A percentile compares a stretch with the other conserved stretches of the same genome.
phyloP scores from a whole-genome alignment of 53 echinoderm and acorn worm genomes.

The Hippasteria phrygiana region DNA sequence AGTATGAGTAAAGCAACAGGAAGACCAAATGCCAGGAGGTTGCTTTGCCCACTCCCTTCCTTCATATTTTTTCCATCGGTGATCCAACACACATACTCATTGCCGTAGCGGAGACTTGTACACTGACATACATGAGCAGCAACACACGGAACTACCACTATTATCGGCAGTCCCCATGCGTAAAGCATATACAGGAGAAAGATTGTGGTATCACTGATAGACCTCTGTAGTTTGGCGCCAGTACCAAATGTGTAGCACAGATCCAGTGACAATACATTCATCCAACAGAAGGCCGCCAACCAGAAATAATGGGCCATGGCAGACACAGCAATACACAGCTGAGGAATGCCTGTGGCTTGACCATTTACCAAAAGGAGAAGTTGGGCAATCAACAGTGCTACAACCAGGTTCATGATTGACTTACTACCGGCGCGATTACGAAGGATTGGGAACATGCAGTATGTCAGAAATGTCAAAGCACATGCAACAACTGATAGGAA shows the following conservation, averaged over 20 bases:
- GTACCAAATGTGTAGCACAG: conserved; percentile 53
- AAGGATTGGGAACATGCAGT: conserved; percentile 39
- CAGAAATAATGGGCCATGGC: conserved; percentile 56
- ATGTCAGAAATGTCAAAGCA: conserved; percentile 62
- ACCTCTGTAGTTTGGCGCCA: conserved; percentile 28
- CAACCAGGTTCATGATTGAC: conserved; percentile 53
- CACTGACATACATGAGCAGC: conserved; percentile 46
- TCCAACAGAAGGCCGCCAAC: conserved; percentile 60
- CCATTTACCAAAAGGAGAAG: conserved; percentile 27
- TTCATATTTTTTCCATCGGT: neutral
- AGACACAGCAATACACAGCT: conserved; percentile 6
- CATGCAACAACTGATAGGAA: conserved; percentile 39
- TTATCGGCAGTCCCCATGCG: conserved; percentile 60
- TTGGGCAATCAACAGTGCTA: conserved; percentile 63
- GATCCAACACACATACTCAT: conserved; percentile 57
- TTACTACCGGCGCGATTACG: conserved; percentile 49
- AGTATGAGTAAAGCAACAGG: conserved; percentile 47
- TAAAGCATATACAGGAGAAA: conserved; percentile 50
- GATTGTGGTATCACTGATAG: conserved; percentile 1
- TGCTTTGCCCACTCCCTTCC: neutral
- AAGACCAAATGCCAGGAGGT: conserved; percentile 53
- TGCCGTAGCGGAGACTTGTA: conserved; percentile 47
- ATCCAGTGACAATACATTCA: conserved; percentile 58
- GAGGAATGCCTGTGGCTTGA: neutral
- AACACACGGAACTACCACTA: conserved; percentile 54